Conservation (phyloP, 2,113 vertebrate genomes). For the Proteles cristata region DNA sequence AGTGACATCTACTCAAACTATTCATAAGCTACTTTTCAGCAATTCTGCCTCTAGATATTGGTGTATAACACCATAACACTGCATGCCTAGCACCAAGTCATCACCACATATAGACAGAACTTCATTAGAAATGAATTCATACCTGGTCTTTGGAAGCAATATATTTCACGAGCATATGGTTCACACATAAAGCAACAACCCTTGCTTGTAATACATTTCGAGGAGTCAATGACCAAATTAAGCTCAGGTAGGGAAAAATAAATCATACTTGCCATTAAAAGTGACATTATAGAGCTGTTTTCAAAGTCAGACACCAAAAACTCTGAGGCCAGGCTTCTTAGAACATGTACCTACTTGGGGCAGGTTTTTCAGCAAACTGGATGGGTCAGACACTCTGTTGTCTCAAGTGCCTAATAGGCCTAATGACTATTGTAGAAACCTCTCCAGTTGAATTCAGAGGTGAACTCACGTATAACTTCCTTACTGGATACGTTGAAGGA, state of each 20-base stretch:
- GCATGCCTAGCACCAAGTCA: background rate
- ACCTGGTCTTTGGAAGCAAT: background rate
- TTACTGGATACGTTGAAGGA: too few species aligned
- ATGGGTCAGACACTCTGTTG: background rate
- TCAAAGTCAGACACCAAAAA: background rate
- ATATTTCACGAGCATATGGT: background rate
- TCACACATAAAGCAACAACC: background rate
- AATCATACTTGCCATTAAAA: background rate
- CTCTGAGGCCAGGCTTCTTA: background rate
- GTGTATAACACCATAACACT: background rate
- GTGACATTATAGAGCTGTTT: background rate
- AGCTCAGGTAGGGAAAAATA: background rate
- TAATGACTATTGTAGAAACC: background rate
- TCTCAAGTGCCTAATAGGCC: background rate
- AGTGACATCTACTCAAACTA: background rate
- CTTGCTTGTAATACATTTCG: background rate
- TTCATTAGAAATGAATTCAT: background rate
- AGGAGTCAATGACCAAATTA: background rate
- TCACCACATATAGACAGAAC: background rate
- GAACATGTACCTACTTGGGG: background rate
- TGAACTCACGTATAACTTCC: background rate
- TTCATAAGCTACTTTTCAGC: background rate
- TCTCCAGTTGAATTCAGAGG: background rate
- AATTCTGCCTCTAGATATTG: background rate
- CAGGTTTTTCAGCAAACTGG: background rate